These are phyloP conservation scores for Drosophila orosa DNA, from an alignment of 1,140 invertebrate genomes.

Conservation along the genomic window DNA sequence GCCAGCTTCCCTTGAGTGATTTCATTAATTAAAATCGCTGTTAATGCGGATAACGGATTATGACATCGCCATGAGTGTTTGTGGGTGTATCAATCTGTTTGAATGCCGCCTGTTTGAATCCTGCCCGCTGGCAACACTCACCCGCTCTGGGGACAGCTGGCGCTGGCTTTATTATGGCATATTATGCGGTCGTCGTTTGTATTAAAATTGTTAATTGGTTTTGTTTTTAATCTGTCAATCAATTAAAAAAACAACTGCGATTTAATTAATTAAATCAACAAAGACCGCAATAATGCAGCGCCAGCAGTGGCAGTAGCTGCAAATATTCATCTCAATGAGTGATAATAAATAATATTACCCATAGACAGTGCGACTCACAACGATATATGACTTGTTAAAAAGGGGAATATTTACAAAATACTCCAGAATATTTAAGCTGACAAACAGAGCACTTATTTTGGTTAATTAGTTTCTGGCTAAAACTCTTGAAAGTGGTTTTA, in stretches of 20 bases:
- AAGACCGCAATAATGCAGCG: conserved; percentile 78
- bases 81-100: conserved; percentile 55
- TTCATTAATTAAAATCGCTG: conserved; percentile 82
- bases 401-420: background rate
- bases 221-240: conserved; percentile 84
- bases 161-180: conserved; percentile 74
- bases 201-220: conserved; percentile 84
- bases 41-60: conserved; percentile 76
- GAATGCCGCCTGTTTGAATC: conserved; percentile 11
- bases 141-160: conserved; percentile 23
- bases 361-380: conserved; percentile 28
- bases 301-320: conserved; percentile 40
- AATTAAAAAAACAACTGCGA: conserved; percentile 84
- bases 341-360: conserved; percentile 65
- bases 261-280: conserved; percentile 84
- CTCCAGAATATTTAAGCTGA: background rate
- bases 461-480: background rate
- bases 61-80: conserved; percentile 64
- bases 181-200: conserved; percentile 76
- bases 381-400: background rate
- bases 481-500: background rate
- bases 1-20: conserved; percentile 53
- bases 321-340: conserved; percentile 49
- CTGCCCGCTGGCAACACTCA: background rate
- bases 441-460: background rate